Base-by-base conservation (phyloP, 2,113 vertebrate genomes). In the Boleophthalmus pectinirostris region DNA sequence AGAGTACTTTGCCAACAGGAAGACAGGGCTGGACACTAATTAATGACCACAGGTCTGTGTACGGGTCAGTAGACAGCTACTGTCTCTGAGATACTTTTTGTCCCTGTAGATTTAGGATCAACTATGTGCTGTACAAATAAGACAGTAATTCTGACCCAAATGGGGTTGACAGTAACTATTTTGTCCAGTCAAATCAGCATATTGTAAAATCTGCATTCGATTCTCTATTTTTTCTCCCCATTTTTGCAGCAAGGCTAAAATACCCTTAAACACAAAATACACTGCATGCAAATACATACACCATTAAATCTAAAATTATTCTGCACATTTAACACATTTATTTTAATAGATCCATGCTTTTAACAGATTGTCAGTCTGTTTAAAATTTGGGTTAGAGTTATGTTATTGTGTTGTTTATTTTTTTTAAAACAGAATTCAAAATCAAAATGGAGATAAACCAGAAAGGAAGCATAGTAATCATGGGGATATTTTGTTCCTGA, bases 1-100 rank as follows among this genome's bases (percentile, higher is more conserved):
- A 75, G 51, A 75, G 12, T 51, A 73, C 38, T 64, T 60, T 73
- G 71, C 61, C 43, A 83, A 73, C 53, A 77, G 16, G 67, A 67
- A 67, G 61, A 78, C 23, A 21, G 16, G 58, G 58, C 65, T 68
- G 9, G 66, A 68, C 65, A 73, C 47, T 68, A 78, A 85, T 74
- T 68, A 79, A 79, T 73, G 60, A 53, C 72, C 53, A 63, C 66
- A 33, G 78, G 57, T 58, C 66, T 75, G 54, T 38, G 49, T 71
- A 72, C 1, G 38, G 24, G 66, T 73, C 67, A 75, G 12, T 24
- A 10, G 25, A 11, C 33, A 61, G 58, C 38, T 21, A 49, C 15
- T 51, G 24, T 35, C 23, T 73, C 13, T 29, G 65, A 53, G 21
- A 72, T 51, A 69, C 23, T 73, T 56, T 58, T 63, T 16, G 29